phyloP scores from a whole-genome alignment of 1,140 invertebrate genomes.

The Melipona quadrifasciata region DNA sequence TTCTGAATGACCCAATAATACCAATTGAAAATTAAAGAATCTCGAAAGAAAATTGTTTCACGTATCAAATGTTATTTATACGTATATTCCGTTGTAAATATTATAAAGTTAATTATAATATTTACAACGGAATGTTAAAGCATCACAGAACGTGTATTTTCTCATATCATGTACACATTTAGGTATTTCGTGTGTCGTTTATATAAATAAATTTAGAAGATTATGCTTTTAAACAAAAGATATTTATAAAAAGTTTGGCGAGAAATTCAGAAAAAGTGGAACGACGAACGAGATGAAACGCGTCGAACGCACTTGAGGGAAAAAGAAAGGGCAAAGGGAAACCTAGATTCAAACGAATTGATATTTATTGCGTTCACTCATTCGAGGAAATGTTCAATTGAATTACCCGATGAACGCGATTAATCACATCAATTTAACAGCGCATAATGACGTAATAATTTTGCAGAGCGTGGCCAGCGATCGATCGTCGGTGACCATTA shows the following conservation, averaged over 20 bases:
- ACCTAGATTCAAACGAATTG: neutral
- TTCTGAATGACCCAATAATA: too few relatives aligned
- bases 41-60: too few relatives aligned
- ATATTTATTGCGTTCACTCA: conserved; percentile 16
- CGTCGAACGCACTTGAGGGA: neutral
- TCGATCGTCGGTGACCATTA: conserved; percentile 23
- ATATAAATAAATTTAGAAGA: neutral
- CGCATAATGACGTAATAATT: conserved; percentile 46
- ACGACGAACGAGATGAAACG: neutral
- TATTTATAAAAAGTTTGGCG: neutral
- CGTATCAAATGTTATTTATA: too few relatives aligned
- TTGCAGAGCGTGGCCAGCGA: conserved; percentile 13
- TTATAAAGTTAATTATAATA: too few relatives aligned
- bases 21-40: too few relatives aligned
- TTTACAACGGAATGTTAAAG: too few relatives aligned
- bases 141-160: too few relatives aligned
- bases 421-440: conserved; percentile 40
- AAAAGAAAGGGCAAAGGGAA: neutral
- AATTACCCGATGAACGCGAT: conserved; percentile 16
- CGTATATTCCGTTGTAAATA: too few relatives aligned
- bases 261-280: neutral
- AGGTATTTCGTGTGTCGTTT: too few relatives aligned
- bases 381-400: conserved; percentile 10
- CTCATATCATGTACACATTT: too few relatives aligned
- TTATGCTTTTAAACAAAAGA: neutral